Evolutionary conservation across 2,113 vertebrate species (phyloP).

Genomic region (Urocynchramus pylzowi): DNA sequence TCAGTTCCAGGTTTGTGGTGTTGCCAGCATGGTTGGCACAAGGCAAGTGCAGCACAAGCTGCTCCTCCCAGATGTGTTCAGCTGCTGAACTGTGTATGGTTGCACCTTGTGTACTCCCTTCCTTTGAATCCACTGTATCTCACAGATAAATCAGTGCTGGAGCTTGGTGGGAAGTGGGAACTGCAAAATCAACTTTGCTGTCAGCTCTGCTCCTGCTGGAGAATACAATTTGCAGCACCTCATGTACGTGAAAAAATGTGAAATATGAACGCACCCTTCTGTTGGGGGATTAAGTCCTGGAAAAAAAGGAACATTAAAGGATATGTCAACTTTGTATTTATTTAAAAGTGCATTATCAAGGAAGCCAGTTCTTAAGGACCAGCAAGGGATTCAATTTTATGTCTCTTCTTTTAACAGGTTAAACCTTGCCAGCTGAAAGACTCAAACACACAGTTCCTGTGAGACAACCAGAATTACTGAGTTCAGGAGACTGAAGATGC

Average conservation of each 20-base stretch:
- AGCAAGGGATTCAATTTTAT: neutral
- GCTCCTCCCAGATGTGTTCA: neutral
- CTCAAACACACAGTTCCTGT: constrained; percentile 71
- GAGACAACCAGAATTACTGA: constrained; percentile 76
- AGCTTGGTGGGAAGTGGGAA: neutral
- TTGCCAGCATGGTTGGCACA: neutral
- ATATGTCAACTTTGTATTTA: neutral
- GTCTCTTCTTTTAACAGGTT: constrained; percentile 79
- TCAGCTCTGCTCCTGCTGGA: neutral
- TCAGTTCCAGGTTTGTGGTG: neutral
- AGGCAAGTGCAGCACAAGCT: neutral
- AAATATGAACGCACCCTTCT: neutral
- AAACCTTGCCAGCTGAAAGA: constrained; percentile 76
- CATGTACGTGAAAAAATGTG: neutral
- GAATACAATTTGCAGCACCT: no score
- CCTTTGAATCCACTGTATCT: neutral
- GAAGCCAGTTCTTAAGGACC: neutral
- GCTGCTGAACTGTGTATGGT: neutral
- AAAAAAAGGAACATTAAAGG: neutral
- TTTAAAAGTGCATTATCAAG: neutral
- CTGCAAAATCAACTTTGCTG: neutral
- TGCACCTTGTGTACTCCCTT: neutral
- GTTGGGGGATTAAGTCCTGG: neutral
- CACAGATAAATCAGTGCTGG: neutral
- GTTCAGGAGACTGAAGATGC: constrained; percentile 84